These are phyloP conservation scores for Phaenicophaeus curvirostris DNA, from an alignment of 2,797 vertebrate genomes.

Conservation along the genomic window DNA sequence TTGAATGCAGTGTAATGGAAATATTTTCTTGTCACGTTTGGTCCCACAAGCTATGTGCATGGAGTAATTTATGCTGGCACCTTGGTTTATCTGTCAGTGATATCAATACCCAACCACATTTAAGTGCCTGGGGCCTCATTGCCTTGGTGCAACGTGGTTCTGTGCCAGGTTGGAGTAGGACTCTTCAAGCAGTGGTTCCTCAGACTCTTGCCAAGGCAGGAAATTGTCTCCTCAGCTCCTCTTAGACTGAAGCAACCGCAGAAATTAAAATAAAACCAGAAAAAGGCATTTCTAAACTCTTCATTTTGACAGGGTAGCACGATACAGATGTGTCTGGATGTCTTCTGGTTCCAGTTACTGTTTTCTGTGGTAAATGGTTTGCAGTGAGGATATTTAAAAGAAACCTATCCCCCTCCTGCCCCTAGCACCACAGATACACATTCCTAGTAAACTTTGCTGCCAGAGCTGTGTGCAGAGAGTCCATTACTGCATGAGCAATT, in stretches of 20 bases:
- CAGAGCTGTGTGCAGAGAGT: not conserved
- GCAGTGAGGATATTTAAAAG: not conserved
- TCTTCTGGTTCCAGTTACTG: not conserved
- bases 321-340: not conserved
- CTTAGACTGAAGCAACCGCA: not conserved
- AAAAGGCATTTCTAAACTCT: not conserved
- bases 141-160: not conserved
- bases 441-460: not conserved
- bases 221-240: not conserved
- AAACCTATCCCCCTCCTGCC: not conserved
- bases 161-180: not conserved
- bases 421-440: not conserved
- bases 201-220: not conserved
- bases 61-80: not conserved
- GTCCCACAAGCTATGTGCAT: not conserved
- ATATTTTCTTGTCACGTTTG: not conserved
- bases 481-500: not conserved
- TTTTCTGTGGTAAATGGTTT: not conserved
- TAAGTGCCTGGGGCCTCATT: not conserved
- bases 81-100: not conserved
- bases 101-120: not conserved
- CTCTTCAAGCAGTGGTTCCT: not conserved
- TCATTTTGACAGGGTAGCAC: not conserved
- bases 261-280: not conserved
- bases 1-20: not conserved